phyloP scores from a whole-genome alignment of 2,797 vertebrate species.

The Eulemur coronatus region DNA sequence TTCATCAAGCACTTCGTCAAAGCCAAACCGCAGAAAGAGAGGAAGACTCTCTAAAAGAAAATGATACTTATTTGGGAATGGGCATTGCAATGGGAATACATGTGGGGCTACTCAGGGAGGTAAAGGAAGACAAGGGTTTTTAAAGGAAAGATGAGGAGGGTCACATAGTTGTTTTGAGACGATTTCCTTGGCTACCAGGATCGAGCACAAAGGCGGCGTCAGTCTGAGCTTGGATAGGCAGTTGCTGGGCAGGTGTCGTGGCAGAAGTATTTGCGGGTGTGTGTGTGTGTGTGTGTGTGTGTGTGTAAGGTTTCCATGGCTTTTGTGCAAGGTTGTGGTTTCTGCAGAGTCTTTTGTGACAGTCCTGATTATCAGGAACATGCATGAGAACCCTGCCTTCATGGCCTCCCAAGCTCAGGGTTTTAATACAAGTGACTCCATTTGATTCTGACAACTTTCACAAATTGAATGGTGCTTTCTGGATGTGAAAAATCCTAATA shows the following conservation, averaged over 20 bases:
- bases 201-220: not conserved
- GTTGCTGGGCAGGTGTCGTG: not conserved
- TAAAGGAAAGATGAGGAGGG: not conserved
- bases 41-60: not conserved
- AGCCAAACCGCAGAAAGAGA: not conserved
- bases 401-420: not conserved
- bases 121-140: not conserved
- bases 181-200: not conserved
- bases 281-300: not conserved
- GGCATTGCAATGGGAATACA: not conserved
- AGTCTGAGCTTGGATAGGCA: not conserved
- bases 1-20: not conserved
- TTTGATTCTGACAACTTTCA: not conserved
- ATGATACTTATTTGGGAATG: not conserved
- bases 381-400: not conserved
- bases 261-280: not conserved
- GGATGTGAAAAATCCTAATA: not conserved
- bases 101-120: not conserved
- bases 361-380: not conserved
- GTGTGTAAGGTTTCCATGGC: not conserved
- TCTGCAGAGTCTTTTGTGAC: not conserved
- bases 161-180: not conserved
- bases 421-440: not conserved
- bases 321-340: not conserved
- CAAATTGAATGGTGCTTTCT: not conserved